Evolutionary conservation across 2,888 invertebrate genomes (phyloP).

Genomic region (Caradrina clavipalpis): DNA sequence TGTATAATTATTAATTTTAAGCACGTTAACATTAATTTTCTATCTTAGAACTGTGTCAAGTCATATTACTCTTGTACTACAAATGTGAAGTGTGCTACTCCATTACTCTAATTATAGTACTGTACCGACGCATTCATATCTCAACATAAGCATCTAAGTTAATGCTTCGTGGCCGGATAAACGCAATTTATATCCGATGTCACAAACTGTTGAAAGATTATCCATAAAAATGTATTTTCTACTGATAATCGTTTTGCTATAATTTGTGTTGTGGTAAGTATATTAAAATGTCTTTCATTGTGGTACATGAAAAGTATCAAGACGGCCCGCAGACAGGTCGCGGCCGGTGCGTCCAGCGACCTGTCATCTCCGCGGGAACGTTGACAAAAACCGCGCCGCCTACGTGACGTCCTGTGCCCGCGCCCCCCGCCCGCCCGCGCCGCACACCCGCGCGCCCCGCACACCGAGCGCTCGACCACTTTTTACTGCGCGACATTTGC

Average conservation of each 20-base stretch:
- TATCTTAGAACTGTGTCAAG: constrained; percentile 49
- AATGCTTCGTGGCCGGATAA: constrained; percentile 42
- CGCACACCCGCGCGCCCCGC: constrained; percentile 60
- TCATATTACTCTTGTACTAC: constrained; percentile 27
- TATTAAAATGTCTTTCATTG: background rate
- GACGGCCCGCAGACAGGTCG: constrained; percentile 80
- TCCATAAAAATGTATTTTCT: constrained; percentile 29
- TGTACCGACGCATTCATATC: constrained; percentile 42
- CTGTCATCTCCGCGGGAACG: constrained; percentile 91
- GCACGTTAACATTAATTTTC: constrained; percentile 33
- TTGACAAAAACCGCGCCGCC: constrained; percentile 90
- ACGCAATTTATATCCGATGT: constrained; percentile 39
- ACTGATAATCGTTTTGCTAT: constrained; percentile 55
- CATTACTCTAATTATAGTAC: constrained; percentile 61
- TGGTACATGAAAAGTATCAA: constrained; percentile 81
- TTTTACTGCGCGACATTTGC: constrained; percentile 91
- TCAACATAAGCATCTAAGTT: constrained; percentile 30
- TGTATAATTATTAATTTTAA: constrained; percentile 33
- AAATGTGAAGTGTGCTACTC: constrained; percentile 41
- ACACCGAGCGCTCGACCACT: constrained; percentile 85
- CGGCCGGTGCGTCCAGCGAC: constrained; percentile 87
- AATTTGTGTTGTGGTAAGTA: constrained; percentile 57
- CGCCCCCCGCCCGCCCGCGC: constrained; percentile 53
- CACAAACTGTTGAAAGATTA: constrained; percentile 23
- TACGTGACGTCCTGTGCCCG: constrained; percentile 89